phyloP scores from a whole-genome alignment of 2,113 vertebrate genomes.

The Odontesthes bonariensis region DNA sequence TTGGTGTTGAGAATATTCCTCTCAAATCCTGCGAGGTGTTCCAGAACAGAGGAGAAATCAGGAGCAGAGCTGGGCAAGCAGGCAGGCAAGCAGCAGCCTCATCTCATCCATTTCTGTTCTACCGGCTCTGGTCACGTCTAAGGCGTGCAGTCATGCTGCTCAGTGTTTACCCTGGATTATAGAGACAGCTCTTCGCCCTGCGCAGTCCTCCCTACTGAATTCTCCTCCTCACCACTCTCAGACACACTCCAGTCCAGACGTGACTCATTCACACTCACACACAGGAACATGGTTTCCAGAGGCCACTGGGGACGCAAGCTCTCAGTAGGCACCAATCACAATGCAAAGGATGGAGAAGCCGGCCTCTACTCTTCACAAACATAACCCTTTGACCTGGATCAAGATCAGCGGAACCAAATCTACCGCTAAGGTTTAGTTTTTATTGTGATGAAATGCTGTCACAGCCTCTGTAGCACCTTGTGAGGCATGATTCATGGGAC shows the following conservation, averaged over 20 bases:
- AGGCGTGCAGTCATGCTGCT: conserved; percentile 80
- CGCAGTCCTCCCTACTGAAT: conserved; percentile 71
- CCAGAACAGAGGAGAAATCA: conserved; percentile 37
- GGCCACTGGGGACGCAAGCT: conserved; percentile 55
- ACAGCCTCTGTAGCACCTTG: conserved; percentile 33
- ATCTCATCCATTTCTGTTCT: conserved; percentile 73
- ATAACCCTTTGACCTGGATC: conserved; percentile 69
- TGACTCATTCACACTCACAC: conserved; percentile 76
- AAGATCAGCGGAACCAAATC: conserved; percentile 58
- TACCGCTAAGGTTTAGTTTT: conserved; percentile 52
- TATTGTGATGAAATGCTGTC: conserved; percentile 60
- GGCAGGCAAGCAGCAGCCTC: conserved; percentile 60
- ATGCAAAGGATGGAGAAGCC: conserved; percentile 25
- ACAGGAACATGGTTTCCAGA: conserved; percentile 53
- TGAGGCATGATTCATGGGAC: conserved; percentile 44
- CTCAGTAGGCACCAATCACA: conserved; percentile 64
- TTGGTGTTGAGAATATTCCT: conserved; percentile 51
- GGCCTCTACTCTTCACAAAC: conserved; percentile 57
- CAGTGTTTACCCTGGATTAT: conserved; percentile 81
- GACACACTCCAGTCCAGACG: conserved; percentile 77
- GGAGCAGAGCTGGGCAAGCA: conserved; percentile 44
- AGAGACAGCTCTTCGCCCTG: conserved; percentile 74
- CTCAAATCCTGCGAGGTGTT: conserved; percentile 49
- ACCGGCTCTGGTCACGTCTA: conserved; percentile 72
- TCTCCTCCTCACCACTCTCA: conserved; percentile 77